These are phyloP conservation scores for Naja naja DNA, from an alignment of 2,113 vertebrate genomes.

Conservation along the genomic window DNA sequence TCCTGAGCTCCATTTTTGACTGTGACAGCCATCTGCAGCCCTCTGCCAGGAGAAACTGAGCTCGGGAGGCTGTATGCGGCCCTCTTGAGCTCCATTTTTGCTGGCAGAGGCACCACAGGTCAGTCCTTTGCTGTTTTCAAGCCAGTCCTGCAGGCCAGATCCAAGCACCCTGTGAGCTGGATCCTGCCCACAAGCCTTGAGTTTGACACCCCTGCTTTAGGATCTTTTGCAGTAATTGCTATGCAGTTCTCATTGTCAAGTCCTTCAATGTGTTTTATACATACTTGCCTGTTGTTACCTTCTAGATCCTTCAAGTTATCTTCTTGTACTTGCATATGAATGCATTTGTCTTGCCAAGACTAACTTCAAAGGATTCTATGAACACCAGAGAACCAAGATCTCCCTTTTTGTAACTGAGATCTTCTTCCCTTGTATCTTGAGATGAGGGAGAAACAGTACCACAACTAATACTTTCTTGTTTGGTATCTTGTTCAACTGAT, in stretches of 20 bases:
- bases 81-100: too few relatives aligned
- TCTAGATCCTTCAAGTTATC: neutral
- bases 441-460: neutral
- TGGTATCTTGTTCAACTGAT: neutral
- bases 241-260: rapidly evolving
- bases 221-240: neutral
- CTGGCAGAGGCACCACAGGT: too few relatives aligned
- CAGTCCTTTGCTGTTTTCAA: too few relatives aligned
- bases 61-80: too few relatives aligned
- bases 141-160: too few relatives aligned
- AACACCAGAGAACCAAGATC: conserved; percentile 67
- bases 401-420: neutral
- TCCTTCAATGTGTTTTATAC: neutral
- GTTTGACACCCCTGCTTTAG: neutral
- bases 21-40: too few relatives aligned
- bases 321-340: conserved; percentile 86
- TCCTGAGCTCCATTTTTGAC: too few relatives aligned
- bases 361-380: conserved; percentile 70
- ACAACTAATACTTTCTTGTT: neutral
- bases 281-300: neutral
- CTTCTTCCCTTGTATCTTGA: neutral
- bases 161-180: too few relatives aligned
- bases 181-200: too few relatives aligned
- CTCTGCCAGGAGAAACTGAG: too few relatives aligned
- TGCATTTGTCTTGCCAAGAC: conserved; percentile 84